Conservation (phyloP, 1,140 invertebrate genomes). For the Neotoxoptera formosana region DNA sequence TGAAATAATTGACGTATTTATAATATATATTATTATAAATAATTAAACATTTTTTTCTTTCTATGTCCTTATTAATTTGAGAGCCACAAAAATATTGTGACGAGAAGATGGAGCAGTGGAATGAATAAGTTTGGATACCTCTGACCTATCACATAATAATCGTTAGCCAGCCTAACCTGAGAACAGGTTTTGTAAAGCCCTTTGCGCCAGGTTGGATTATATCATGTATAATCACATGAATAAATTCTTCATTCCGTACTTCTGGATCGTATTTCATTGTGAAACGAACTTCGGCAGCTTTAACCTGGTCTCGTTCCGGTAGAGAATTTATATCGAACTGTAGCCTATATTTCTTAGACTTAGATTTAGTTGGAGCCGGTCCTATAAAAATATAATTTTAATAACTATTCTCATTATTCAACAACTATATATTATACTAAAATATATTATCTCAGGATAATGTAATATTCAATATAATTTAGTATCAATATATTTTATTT, state of each 20-base stretch:
- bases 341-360: constrained; percentile 74
- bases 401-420: neutral
- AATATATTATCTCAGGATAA: neutral
- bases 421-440: neutral
- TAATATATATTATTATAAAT: no score
- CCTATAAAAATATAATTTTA: neutral
- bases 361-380: neutral
- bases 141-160: neutral
- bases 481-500: neutral
- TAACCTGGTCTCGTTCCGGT: constrained; percentile 76
- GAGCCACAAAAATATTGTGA: no score
- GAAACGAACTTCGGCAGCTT: constrained; percentile 77
- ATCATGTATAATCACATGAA: constrained; percentile 75
- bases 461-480: neutral
- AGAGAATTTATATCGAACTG: constrained; percentile 81
- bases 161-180: constrained; percentile 61
- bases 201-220: constrained; percentile 77
- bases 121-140: no score
- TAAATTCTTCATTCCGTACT: constrained; percentile 60
- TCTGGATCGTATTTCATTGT: constrained; percentile 66
- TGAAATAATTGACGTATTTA: no score
- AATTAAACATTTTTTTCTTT: no score
- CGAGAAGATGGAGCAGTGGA: no score
- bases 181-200: constrained; percentile 71
- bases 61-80: no score